Conservation (phyloP, 2,113 vertebrate species). For the Cyprinus carpio region DNA sequence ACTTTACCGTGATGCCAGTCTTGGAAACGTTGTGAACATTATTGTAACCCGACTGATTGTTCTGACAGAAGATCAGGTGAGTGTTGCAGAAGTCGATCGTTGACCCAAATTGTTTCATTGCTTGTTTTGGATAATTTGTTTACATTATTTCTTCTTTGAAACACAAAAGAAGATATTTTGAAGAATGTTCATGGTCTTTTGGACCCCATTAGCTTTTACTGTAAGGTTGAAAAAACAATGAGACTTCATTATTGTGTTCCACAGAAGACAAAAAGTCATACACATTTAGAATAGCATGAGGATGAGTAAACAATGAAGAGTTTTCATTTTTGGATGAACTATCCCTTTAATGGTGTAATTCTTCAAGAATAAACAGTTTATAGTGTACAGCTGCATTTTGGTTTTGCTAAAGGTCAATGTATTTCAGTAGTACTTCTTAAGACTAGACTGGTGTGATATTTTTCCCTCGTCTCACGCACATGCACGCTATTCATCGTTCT, state of each 20-base stretch:
- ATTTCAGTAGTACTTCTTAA: neutral
- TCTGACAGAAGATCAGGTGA: conserved; percentile 98
- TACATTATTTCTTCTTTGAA: too few species aligned
- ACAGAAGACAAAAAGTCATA: neutral
- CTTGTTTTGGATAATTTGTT: too few species aligned
- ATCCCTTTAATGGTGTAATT: neutral
- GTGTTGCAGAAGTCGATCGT: conserved; percentile 42
- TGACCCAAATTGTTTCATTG: neutral
- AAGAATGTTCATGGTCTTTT: neutral
- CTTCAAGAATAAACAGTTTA: neutral
- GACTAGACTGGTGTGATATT: neutral
- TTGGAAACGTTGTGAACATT: conserved; percentile 99
- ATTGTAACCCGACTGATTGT: conserved; percentile 97
- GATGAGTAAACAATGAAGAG: neutral
- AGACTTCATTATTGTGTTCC: neutral
- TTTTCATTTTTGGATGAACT: neutral
- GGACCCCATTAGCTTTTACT: too few species aligned
- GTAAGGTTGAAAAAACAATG: neutral
- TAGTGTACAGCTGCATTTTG: neutral
- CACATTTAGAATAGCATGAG: neutral
- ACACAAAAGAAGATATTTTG: neutral
- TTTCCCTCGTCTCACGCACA: conserved; percentile 21
- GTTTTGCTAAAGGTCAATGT: neutral
- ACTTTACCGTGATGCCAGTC: conserved; percentile 99
- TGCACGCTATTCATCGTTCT: conserved; percentile 9